These are phyloP conservation scores for Zosterops pallidus DNA, from an alignment of 2,113 vertebrate genomes.

Conservation along the genomic window DNA sequence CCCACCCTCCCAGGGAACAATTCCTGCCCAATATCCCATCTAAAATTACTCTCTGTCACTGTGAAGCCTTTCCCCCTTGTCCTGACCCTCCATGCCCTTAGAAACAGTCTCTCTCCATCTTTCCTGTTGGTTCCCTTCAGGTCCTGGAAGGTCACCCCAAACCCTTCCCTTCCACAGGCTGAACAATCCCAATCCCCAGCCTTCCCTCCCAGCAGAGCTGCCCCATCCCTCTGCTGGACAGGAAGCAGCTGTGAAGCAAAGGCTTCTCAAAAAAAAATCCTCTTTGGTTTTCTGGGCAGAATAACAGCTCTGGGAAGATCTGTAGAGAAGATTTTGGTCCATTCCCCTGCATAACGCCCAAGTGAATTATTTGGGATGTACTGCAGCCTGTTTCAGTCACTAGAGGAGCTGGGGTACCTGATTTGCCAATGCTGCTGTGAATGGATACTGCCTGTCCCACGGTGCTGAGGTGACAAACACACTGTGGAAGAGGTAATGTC, in stretches of 20 bases:
- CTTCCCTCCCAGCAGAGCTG: not conserved
- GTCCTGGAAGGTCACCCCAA: not conserved
- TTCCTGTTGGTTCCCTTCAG: not conserved
- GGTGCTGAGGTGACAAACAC: not conserved
- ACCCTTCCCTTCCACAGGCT: not conserved
- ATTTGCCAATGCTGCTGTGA: not conserved
- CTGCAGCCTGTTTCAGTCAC: not conserved
- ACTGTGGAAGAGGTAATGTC: not conserved
- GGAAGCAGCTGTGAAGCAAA: not conserved
- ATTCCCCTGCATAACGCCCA: not conserved
- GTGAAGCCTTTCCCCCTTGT: not conserved
- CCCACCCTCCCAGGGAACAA: rapidly evolving
- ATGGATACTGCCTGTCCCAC: no score
- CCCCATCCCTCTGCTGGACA: not conserved
- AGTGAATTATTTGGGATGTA: not conserved
- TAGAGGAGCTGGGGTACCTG: not conserved
- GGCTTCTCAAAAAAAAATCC: not conserved
- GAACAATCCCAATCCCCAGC: not conserved
- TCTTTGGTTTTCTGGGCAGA: not conserved
- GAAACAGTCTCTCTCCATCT: not conserved
- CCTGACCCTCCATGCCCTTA: not conserved
- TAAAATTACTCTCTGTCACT: no score
- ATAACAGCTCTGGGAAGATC: not conserved
- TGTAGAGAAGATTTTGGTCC: not conserved
- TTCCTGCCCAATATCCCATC: not conserved